Evolutionary conservation across 2,113 vertebrate genomes (phyloP).

Genomic region (Myotis lucifugus): DNA sequence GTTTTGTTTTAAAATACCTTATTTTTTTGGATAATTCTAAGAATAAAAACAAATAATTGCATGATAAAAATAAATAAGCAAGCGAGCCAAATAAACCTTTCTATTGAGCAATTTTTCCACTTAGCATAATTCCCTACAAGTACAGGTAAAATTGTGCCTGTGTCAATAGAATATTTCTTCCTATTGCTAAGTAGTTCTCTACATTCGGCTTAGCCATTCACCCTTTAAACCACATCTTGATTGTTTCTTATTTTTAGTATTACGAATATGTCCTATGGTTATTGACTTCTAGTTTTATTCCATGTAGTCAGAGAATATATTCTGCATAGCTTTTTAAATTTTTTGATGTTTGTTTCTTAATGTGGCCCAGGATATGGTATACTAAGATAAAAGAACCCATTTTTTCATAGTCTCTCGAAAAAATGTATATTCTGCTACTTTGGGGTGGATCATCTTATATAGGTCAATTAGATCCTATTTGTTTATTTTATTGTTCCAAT

Average conservation of each 20-base stretch:
- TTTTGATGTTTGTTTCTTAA: neutral
- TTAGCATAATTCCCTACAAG: neutral
- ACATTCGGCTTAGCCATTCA: neutral
- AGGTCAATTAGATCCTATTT: neutral
- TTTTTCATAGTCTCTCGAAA: neutral
- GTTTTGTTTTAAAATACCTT: neutral
- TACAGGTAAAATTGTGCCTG: neutral
- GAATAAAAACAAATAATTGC: neutral
- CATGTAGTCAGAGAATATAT: neutral
- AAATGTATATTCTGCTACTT: neutral
- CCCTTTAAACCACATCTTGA: neutral
- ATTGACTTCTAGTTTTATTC: neutral
- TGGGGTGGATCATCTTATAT: neutral
- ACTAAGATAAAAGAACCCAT: neutral
- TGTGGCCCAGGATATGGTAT: neutral
- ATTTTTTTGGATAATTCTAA: neutral
- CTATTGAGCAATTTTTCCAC: neutral
- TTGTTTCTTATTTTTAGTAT: neutral
- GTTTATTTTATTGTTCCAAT: neutral
- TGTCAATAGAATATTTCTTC: neutral
- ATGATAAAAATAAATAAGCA: neutral
- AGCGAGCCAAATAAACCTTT: neutral
- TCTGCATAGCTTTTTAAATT: neutral
- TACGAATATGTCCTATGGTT: neutral
- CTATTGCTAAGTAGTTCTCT: neutral